Base-by-base conservation (phyloP, 2,888 invertebrate genomes). In the Tyria jacobaeae region DNA sequence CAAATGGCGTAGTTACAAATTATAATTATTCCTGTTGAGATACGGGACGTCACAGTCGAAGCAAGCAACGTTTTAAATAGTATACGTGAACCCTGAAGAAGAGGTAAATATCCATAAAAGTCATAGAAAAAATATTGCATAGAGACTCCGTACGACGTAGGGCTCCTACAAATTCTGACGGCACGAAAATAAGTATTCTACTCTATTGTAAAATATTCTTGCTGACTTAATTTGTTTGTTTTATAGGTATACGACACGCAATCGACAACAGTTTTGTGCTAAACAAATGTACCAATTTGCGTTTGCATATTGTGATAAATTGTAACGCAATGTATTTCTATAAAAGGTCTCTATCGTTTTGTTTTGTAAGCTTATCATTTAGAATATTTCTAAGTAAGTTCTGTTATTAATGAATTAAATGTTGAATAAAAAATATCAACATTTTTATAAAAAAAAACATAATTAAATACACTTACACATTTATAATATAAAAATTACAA, bases 211-310 rank as follows among this genome's bases (percentile, higher is more conserved):
- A 57, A 35, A 56, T 24, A 12, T 56, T 48, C 49, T 57, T 39
- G 10, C 21, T 57, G 57, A 57, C 35, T 39, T 57, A 50, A 57
- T 57, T 49, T 31, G 34, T 49, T 49, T 49, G n/a, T 25, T 24
- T 57, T 57, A 57, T 57, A 14, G 39, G 25, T 14, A 27, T 31
- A 21, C 0, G 17, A 27, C 57, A 57, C 57, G 57, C 57, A 27
- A 57, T 49, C 49, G 39, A 3, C 14, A 27, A 50, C 31, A 15
- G 25, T 52, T 52, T 52, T 52, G 9, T 34, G 34, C 48, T 35
- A 35, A 56, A 35, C 35, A 48, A 15, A 44, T 53, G n/a, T 39
- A 27, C n/a, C n/a, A n/a, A n/a, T 54, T 54, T 39, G n/a, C 41
- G 25, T 27, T 27, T 14, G 39, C 2, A 3, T n/a, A 3, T 17